Evolutionary conservation across 2,113 vertebrate genomes (phyloP), one percentile per base, ranked within the genome.

Genomic region (Raja brachyura): DNA sequence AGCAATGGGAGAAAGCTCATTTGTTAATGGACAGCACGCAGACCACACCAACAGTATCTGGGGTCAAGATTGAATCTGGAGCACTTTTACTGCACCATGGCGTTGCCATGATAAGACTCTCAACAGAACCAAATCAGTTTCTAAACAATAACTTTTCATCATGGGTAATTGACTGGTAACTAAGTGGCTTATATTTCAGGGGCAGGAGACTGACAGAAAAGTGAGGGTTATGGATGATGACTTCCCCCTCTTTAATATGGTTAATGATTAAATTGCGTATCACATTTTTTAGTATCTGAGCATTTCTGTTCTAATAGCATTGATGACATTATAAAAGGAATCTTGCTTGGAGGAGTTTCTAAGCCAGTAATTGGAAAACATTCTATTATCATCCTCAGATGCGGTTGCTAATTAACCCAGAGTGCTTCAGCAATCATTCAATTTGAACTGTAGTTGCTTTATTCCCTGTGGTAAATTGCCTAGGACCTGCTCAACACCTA

Each of bases 371-470:
- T 13, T 92, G 88, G 31, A 11, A 92, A 33, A 11, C 90, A 92
- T 54, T 92, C 90, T 54, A 73, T 92, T 54, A 92, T 22, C 68
- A 31, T 74, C 90, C 68, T 39, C 39, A 22, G 66, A 4, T 22
- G 39, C 39, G 28, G 90, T 70, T 92, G 68, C 48, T 92, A 92
- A 92, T 92, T 92, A 92, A 74, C 90, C 68, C 63, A 28, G 90
- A 54, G 33, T 74, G 90, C 33, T 73, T 92, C 68, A 92, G n/a
- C 48, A 25, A 70, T 48, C 31, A 73, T 73, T 73, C 31, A 73
- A 28, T 92, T 74, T 92, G 63, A 20, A 92, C 66, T 74, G 68
- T 68, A 63, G 25, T 70, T 54, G 39, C 22, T 73, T 25, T 54
- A 73, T 39, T 73, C 66, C 86, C 63, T 28, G 9, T 48, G 66